Conservation (phyloP, 1,140 invertebrate species). For the Papilio glaucus region DNA sequence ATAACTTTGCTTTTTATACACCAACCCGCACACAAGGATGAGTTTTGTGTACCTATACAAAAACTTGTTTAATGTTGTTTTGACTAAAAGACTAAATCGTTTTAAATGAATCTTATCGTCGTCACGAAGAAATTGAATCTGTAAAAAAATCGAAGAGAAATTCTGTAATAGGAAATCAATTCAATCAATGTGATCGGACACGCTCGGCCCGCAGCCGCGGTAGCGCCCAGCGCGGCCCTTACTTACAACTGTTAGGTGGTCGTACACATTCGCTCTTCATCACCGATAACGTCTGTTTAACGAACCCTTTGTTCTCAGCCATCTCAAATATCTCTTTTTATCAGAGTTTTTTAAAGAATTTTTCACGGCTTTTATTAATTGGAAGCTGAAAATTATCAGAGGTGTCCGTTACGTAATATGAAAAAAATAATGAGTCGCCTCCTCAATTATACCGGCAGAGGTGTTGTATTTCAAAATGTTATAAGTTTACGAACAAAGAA, state of each 20-base stretch:
- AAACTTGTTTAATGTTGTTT: slow-evolving; percentile 37
- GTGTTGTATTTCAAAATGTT: slow-evolving; percentile 56
- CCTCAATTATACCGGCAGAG: slow-evolving; percentile 55
- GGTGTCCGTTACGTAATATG: slow-evolving; percentile 63
- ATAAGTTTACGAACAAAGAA: slow-evolving; percentile 46
- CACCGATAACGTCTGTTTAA: slow-evolving; percentile 40
- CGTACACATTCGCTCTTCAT: slow-evolving; percentile 35
- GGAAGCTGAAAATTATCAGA: slow-evolving; percentile 60
- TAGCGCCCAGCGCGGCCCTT: slow-evolving; percentile 40
- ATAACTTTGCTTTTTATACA: slow-evolving; percentile 30
- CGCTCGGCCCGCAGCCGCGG: slow-evolving; percentile 53
- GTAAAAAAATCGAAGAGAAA: slow-evolving; percentile 60
- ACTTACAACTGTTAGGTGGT: slow-evolving; percentile 40
- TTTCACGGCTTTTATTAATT: slow-evolving; percentile 72
- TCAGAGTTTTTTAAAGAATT: slow-evolving; percentile 60
- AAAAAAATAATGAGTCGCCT: slow-evolving; percentile 58
- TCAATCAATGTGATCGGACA: slow-evolving; percentile 69
- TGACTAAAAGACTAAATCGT: slow-evolving; percentile 41
- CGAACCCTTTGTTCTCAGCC: slow-evolving; percentile 64
- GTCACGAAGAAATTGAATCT: slow-evolving; percentile 67
- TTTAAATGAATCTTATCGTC: slow-evolving; percentile 57
- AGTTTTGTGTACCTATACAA: slow-evolving; percentile 19
- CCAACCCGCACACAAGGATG: slow-evolving; percentile 5
- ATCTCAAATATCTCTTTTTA: slow-evolving; percentile 65
- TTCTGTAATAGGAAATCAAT: slow-evolving; percentile 72